Base-by-base conservation (phyloP, 2,797 vertebrate genomes). In the Chelidonichthys spinosus region DNA sequence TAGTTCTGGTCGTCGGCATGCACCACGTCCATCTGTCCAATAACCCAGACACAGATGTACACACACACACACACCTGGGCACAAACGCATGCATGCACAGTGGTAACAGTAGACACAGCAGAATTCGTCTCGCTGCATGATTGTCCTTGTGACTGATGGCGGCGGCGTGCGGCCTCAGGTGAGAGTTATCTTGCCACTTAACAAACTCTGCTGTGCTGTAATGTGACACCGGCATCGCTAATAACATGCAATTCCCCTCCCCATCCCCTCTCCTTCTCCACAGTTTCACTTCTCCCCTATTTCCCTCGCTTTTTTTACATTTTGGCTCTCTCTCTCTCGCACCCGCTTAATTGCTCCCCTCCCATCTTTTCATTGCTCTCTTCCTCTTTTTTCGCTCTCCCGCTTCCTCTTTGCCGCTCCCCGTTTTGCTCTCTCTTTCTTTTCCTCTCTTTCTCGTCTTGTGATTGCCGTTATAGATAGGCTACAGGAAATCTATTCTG, bases 141-240 rank as follows among this genome's bases (percentile, higher is more conserved):
- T 73, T 64, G 88, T 89, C 90, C 82, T 84, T 72, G 76, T 91
- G 89, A 93, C 71, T 56, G 82, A 90, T 89, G 75, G 80, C 33
- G 25, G 74, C 56, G 2, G 71, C 46, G 11, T 0, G 17, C 15
- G 9, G 72, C 86, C 87, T 87, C 87, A 87, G 86, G 90, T 90
- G 83, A 90, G 85, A 75, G 72, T 86, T 87, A 91, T 90, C 85
- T 82, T 59, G 33, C 74, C 87, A 76, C 84, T 89, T 90, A 89
- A 85, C 83, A 78, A 89, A 89, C 82, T 83, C 82, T 4, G 61
- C 61, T 50, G 64, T 49, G 82, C 78, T 65, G 80, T 90, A 87
- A 90, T 81, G 71, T 87, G 83, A 87, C 86, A 84, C 85, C 83
- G 67, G 68, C 84, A 77, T 67, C 84, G 70, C 78, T 89, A 88